Conservation (phyloP, 2,797 vertebrate species). For the Amazona finschi region DNA sequence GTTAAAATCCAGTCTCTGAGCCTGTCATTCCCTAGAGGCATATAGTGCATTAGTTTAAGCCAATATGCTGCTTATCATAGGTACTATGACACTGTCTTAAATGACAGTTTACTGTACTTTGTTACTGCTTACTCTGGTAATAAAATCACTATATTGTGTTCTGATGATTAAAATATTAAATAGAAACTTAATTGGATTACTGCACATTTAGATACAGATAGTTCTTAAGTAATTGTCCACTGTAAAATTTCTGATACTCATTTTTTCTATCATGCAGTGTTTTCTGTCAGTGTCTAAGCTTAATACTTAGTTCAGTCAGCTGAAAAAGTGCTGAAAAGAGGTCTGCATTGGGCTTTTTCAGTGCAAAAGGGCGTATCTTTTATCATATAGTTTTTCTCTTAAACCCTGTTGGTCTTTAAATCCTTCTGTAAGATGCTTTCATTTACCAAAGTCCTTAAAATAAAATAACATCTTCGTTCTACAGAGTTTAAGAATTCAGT, state of each 20-base stretch:
- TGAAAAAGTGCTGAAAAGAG: conserved; percentile 21
- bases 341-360: background rate
- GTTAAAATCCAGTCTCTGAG: conserved; percentile 79
- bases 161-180: conserved; percentile 93
- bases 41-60: conserved; percentile 90
- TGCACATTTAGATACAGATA: conserved; percentile 89
- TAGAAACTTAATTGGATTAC: conserved; percentile 92
- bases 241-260: conserved; percentile 76
- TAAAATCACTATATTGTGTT: conserved; percentile 92
- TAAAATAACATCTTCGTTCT: background rate
- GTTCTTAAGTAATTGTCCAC: conserved; percentile 83
- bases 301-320: conserved; percentile 35
- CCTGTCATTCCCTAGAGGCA: conserved; percentile 79
- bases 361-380: background rate
- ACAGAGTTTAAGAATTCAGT: background rate
- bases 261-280: conserved; percentile 56
- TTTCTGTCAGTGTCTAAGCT: conserved; percentile 48
- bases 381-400: background rate
- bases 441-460: background rate
- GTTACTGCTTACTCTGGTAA: conserved; percentile 81
- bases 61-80: conserved; percentile 82
- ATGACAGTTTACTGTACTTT: conserved; percentile 81
- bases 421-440: background rate
- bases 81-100: conserved; percentile 80
- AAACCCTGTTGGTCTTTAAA: background rate